Percentiles rank a stretch among this genome's conserved stretches.
phyloP scores from a whole-genome alignment of 2,113 vertebrate genomes.

The Parus major region DNA sequence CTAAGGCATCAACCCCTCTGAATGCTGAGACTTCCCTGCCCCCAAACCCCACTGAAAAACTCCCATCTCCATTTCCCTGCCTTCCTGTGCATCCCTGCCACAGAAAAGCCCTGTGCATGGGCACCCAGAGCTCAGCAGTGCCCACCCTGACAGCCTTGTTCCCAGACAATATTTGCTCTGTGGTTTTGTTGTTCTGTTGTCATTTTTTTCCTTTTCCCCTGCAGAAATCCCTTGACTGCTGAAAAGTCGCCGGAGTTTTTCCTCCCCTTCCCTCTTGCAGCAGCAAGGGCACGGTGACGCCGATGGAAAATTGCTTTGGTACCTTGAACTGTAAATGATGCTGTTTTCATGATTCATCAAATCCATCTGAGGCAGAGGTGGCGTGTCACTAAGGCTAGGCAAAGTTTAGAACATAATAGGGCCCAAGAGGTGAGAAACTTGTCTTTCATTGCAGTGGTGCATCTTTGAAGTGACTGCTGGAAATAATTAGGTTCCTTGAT shows the following conservation, averaged over 20 bases:
- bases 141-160: background rate
- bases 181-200: accelerated
- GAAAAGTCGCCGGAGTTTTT: background rate
- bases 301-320: conserved; percentile 59
- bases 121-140: background rate
- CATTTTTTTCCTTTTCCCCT: background rate
- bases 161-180: background rate
- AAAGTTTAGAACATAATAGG: conserved; percentile 65
- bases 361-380: conserved; percentile 41
- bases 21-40: background rate
- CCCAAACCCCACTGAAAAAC: background rate
- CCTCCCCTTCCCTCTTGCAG: background rate
- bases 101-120: background rate
- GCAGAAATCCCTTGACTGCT: background rate
- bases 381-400: conserved; percentile 46
- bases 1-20: background rate
- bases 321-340: conserved; percentile 70
- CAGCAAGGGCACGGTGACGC: conserved; percentile 22
- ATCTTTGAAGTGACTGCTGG: conserved; percentile 59
- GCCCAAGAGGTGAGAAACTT: conserved; percentile 59
- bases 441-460: conserved; percentile 56
- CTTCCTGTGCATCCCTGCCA: background rate
- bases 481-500: conserved; percentile 68
- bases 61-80: background rate
- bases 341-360: conserved; percentile 68